Percentiles rank a stretch among this genome's conserved stretches.
phyloP scores from a whole-genome alignment of 1,140 invertebrate species.

The Drosophila murphyi region DNA sequence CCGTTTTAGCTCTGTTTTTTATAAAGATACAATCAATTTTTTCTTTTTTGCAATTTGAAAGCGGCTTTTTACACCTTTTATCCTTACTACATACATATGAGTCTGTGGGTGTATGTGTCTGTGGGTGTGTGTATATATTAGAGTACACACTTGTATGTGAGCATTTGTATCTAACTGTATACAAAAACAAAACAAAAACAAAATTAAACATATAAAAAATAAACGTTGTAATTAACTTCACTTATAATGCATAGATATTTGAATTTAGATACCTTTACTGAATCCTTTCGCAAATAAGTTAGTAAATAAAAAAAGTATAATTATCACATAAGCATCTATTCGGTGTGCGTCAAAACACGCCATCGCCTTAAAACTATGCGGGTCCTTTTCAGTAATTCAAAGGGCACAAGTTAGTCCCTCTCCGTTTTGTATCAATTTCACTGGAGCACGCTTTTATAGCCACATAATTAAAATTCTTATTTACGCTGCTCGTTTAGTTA shows the following conservation, averaged over 20 bases:
- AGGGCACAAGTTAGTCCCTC: slow-evolving; percentile 40
- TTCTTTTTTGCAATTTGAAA: background rate
- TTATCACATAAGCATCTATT: slow-evolving; percentile 39
- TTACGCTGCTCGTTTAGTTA: slow-evolving; percentile 36
- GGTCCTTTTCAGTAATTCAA: slow-evolving; percentile 29
- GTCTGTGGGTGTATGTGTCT: slow-evolving; percentile 6
- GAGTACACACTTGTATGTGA: slow-evolving; percentile 12
- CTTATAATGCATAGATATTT: background rate
- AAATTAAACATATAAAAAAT: background rate
- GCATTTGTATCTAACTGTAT: background rate
- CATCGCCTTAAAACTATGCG: slow-evolving; percentile 40
- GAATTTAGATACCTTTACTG: slow-evolving; percentile 21
- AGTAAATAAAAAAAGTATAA: slow-evolving; percentile 45
- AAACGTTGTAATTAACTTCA: background rate
- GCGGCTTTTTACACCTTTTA: slow-evolving; percentile 8
- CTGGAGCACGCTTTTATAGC: slow-evolving; percentile 37
- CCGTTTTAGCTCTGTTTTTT: background rate
- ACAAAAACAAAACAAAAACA: slow-evolving; percentile 20
- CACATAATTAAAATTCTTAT: slow-evolving; percentile 43
- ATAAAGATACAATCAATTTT: slow-evolving; percentile 1
- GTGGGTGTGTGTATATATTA: slow-evolving; percentile 4
- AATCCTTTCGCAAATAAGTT: slow-evolving; percentile 23
- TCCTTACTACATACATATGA: slow-evolving; percentile 9
- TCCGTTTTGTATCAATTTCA: slow-evolving; percentile 33
- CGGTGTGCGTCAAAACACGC: slow-evolving; percentile 45